Conservation (phyloP, 1,140 invertebrate genomes). For the Papilio helenus region DNA sequence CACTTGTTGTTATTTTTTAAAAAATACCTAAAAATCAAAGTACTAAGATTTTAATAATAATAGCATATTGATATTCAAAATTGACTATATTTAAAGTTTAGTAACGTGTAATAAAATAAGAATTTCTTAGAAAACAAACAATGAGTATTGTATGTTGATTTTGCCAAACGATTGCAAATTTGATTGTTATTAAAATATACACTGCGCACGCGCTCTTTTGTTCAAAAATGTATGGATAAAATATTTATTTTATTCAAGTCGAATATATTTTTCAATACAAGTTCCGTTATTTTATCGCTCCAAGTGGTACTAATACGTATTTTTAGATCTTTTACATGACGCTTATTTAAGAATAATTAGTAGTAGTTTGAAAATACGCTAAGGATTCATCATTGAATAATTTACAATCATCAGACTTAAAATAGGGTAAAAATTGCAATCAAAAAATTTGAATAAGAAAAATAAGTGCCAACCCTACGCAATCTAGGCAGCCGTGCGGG, state of each 20-base stretch:
- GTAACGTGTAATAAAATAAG: slow-evolving; percentile 26
- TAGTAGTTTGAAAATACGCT: no score
- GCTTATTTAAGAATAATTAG: no score
- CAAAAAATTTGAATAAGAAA: background rate
- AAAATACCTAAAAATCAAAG: no score
- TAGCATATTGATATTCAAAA: slow-evolving; percentile 36
- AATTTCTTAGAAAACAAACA: slow-evolving; percentile 32
- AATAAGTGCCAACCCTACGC: slow-evolving; percentile 48
- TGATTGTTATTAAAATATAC: slow-evolving; percentile 15
- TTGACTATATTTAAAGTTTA: slow-evolving; percentile 35
- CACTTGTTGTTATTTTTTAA: no score
- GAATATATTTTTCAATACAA: background rate
- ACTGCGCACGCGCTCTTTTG: slow-evolving; percentile 10
- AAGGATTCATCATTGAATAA: no score
- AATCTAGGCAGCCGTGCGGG: slow-evolving; percentile 47
- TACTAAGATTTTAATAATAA: background rate
- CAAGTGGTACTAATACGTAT: background rate
- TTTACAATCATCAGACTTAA: no score
- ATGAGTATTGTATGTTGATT: slow-evolving; percentile 38
- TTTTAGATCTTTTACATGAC: background rate
- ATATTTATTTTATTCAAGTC: background rate
- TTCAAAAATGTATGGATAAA: background rate
- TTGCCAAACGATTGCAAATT: slow-evolving; percentile 36
- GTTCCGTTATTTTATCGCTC: background rate
- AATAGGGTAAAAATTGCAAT: background rate